A percentile compares a stretch with the other conserved stretches of the same genome.
Evolutionary conservation across 2,113 vertebrate species (phyloP).

Genomic region (Cebidichthys violaceus): DNA sequence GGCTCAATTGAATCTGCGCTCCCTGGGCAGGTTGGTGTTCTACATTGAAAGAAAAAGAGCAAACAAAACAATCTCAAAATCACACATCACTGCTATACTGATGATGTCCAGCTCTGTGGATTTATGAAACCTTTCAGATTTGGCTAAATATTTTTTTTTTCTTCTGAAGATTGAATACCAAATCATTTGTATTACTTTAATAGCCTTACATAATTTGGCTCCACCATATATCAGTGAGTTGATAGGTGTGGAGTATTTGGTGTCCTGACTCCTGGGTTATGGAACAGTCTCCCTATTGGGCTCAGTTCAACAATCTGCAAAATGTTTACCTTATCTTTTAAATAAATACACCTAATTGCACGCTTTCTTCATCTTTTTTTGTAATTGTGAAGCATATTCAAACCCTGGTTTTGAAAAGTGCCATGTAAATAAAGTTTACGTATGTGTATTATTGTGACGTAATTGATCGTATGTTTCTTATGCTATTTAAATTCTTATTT

Average conservation of each 20-base stretch:
- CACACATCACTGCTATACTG: not conserved
- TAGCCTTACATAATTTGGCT: not conserved
- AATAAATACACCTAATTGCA: constrained; percentile 7
- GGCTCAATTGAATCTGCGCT: not conserved
- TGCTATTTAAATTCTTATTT: no score
- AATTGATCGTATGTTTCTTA: not conserved
- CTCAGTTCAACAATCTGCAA: not conserved
- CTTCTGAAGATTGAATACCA: not conserved
- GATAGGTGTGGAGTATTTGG: not conserved
- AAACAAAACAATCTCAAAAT: not conserved
- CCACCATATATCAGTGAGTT: not conserved
- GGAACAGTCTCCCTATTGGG: constrained; percentile 11
- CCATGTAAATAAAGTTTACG: not conserved
- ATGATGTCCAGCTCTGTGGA: not conserved
- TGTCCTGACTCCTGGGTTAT: constrained; percentile 23
- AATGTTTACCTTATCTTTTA: not conserved
- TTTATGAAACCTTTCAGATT: not conserved
- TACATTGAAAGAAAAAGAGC: not conserved
- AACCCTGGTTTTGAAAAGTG: not conserved
- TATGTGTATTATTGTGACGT: not conserved
- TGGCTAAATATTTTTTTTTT: not conserved
- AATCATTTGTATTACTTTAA: not conserved
- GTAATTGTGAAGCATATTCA: not conserved
- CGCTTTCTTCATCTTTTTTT: not conserved
- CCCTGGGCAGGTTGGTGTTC: not conserved